Evolutionary conservation across 2,113 vertebrate species (phyloP), one percentile per base, ranked within the genome.

Genomic region (Rhinoptilus africanus): DNA sequence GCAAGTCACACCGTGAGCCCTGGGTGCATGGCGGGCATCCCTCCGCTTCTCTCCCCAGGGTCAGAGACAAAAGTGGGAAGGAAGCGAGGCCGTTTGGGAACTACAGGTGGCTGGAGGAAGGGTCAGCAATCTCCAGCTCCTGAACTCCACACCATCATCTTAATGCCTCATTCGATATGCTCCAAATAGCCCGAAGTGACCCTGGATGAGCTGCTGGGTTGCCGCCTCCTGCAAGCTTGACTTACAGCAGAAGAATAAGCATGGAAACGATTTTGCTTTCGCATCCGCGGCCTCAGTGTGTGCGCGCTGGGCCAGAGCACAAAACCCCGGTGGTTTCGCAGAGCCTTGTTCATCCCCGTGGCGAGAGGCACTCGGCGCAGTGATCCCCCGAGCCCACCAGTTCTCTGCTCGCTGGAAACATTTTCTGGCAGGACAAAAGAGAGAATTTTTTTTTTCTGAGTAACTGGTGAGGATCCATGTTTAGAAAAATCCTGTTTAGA

Each of bases 111-210:
- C 20, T 87, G 88, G 34, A 75, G 43, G 34, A 48, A 75, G 56
- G 62, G 11, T 63, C n/a, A 51, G 45, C n/a, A 64, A 34, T 23
- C 12, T 51, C 47, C 28, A 28, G 37, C 3, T 69, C 48, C 60
- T 28, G 20, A 69, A 22, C 9, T 22, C 48, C 37, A 34, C 19
- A 6, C 20, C 10, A 3, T 32, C 41, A 17, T 2, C 67, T 26
- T 30, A 39, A 8, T 15, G 48, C 14, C 28, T 64, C 4, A 0
- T 50, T 54, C 1, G 0, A 18, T 32, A 2, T 23, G 17, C 4
- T 48, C 74, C 1, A 0, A 12, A 8, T 1, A 53, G 22, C n/a
- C 73, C 14, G 3, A 27, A 17, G 54, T 39, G 53, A 45, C 18
- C 41, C 35, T 23, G 57, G 20, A 2, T 18, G 17, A 5, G 22